Base-by-base conservation (phyloP, 2,888 invertebrate genomes). In the Strigamia crassipes region DNA sequence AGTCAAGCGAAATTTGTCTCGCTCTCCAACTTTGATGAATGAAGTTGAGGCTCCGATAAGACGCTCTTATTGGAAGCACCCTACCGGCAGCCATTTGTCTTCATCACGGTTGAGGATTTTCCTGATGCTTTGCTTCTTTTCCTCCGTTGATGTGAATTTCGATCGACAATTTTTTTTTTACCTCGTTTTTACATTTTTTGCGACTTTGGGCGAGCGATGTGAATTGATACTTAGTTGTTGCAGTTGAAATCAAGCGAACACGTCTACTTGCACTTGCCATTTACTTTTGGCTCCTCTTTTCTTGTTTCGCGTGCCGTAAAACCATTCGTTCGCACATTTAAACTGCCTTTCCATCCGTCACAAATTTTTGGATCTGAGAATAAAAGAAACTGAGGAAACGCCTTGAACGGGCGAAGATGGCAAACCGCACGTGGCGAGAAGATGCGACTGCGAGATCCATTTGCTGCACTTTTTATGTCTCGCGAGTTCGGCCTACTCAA, bases 21-120 rank as follows among this genome's bases (percentile, higher is more conserved):
- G 73, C 73, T 73, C 73, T 73, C 73, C 73, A 73, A 73, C 73
- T 73, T 73, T 73, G 73, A 73, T 73, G 73, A 73, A 73, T 73
- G 73, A 73, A 73, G 73, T 73, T 73, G 73, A 73, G 73, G 73
- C 73, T 73, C 73, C 73, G 73, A 73, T 73, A 73, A 73, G 73
- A 73, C 73, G 73, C 27, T 73, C 73, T 73, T 73, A 73, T 73
- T 73, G 73, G 51, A 73, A 73, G 73, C 73, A 73, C 73, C 73
- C 73, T 73, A 73, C 73, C 73, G 73, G 73, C 73, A 73, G 73
- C 73, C 73, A 73, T 73, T 73, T 73, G 73, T 73, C 73, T 73
- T 73, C 73, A 73, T 73, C 73, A 73, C 31, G 73, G 73, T 27
- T 73, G 23, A 27, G 73, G 73, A 73, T 73, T 73, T 73, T 73